Evolutionary conservation across 2,888 invertebrate genomes (phyloP), one percentile per base, ranked within the genome.

Genomic region (Drosophila prolongata): DNA sequence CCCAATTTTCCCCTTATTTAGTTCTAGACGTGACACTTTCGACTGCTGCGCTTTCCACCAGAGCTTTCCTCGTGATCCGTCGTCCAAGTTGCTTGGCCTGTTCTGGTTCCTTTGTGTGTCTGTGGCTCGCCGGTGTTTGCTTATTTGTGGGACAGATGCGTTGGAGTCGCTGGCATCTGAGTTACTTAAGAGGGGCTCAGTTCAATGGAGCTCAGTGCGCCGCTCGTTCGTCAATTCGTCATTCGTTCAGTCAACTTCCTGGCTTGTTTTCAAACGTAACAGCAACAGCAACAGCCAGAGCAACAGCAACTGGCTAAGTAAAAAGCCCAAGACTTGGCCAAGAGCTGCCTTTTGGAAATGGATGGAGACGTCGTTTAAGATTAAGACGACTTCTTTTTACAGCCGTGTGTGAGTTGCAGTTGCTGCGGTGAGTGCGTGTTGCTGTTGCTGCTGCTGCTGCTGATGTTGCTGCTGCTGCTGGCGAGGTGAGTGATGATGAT

Each of bases 301-400:
- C 30, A 8, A 30, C 8, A 6, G 30, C 30, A 30, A 30, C 30
- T 30, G 30, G 30, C 30, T 9, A 65, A 81, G 65, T 55, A 16
- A 55, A 72, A 43, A 38, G 46, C 40, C 46, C 59, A 54, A 67
- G 72, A 79, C 79, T 47, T 87, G 87, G 89, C 89, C 75, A 78
- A 89, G 75, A 89, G 82, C 16, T 14, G 47, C 47, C 77, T 72
- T 74, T 50, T 59, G 65, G 86, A 75, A 89, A 86, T 86, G 86
- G 89, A 86, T 89, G 89, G 86, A 86, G 86, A 86, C 86, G 86
- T 89, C 86, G 88, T 86, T 86, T 86, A 86, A 88, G 88, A 86
- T 89, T 88, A 86, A 86, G 88, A 86, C 86, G 89, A 88, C 86
- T 89, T 86, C 89, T 86, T 89, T 86, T 83, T 83, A 88, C 84